Conservation (phyloP, 2,113 vertebrate genomes). For the Rhagologus leucostigma region DNA sequence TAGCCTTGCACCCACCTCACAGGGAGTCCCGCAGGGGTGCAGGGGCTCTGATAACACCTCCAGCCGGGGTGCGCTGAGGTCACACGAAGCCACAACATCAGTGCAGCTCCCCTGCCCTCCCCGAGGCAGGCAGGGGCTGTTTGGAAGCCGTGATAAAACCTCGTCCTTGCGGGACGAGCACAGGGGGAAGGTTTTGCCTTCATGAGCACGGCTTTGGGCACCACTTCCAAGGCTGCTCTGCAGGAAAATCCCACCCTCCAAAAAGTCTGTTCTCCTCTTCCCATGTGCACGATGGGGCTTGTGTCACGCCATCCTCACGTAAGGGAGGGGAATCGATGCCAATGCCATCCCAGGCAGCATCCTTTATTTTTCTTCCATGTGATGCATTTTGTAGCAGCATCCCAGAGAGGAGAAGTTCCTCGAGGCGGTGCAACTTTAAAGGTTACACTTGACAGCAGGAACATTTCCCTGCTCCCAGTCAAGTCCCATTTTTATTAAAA, state of each 20-base stretch:
- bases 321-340: neutral
- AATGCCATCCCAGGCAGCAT: neutral
- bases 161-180: neutral
- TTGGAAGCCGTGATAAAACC: neutral
- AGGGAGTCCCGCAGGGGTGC: fast-evolving
- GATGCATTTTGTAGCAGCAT: neutral
- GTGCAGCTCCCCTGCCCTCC: neutral
- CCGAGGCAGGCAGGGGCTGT: neutral
- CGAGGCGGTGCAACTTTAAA: neutral
- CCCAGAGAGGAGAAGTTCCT: neutral
- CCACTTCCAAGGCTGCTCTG: neutral
- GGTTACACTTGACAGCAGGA: neutral
- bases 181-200: neutral
- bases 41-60: neutral
- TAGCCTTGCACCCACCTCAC: neutral
- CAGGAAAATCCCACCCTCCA: neutral
- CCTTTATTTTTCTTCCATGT: neutral
- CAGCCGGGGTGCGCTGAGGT: neutral
- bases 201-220: neutral
- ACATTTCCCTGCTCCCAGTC: neutral
- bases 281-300: fast-evolving
- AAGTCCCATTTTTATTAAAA: neutral
- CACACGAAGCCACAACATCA: neutral
- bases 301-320: fast-evolving
- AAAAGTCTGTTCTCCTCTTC: neutral